Evolutionary conservation across 2,888 invertebrate genomes (phyloP), one percentile per base, ranked within the genome.

Genomic region (Dysmachus trigonus): DNA sequence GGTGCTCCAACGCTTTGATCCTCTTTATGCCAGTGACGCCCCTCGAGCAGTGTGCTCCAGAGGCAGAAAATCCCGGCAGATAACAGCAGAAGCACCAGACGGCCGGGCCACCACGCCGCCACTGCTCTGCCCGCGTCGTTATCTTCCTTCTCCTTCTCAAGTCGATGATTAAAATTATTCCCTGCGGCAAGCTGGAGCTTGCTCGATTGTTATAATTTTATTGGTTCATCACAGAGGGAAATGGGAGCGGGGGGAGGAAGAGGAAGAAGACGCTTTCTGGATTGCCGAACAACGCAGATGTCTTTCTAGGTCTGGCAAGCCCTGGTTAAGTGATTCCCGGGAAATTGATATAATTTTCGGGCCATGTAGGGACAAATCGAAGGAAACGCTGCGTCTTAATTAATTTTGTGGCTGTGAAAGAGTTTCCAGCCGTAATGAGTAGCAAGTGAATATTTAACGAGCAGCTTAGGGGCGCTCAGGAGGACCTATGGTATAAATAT

Each of bases 141-240:
- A 15, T 31, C 31, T 73, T 73, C 73, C n/a, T 31, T 2, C 33
- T 33, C 27, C 73, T 15, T 27, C 73, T 15, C 33, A 8, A 33
- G 18, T 31, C 73, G 73, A 73, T 73, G 73, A 73, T 73, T 73
- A 73, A 73, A 73, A 73, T 73, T 73, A 73, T 73, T 33, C 73
- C 73, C 73, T 18, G 33, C 33, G 73, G 73, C 73, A 73, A 31
- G 31, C 33, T 73, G 33, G 33, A 73, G 33, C n/a, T 33, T 8
- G 73, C 73, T 73, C 73, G 73, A 73, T 73, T 73, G 73, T 73
- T 73, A 73, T 73, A 73, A 73, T 73, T 73, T 73, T 73, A 73
- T 73, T 73, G 73, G 73, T 73, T 73, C 62, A 10, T 62, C 62
- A 22, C 62, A 62, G 62, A 62, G 18, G 27, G 27, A 7, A n/a